Base-by-base conservation (phyloP, 1,140 invertebrate species). In the Scaptomyza hsui region DNA sequence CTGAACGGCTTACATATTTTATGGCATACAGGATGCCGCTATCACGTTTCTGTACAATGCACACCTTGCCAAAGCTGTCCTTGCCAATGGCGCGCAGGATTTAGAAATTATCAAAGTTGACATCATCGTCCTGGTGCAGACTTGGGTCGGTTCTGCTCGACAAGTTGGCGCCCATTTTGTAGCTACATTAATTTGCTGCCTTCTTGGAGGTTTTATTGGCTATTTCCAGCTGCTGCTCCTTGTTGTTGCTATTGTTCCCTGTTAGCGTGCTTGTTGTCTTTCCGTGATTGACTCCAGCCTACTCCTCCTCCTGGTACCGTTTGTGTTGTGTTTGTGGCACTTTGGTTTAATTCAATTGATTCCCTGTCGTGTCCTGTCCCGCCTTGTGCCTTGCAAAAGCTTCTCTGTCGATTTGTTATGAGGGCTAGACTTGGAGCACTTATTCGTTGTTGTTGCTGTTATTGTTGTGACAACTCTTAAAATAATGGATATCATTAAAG, bases 1-100 rank as follows among this genome's bases (percentile, higher is more conserved):
- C 95, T 3, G 93, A 92, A 90, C 98, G 98, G 91, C 96, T 96
- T 93, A 97, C 96, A 92, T 98, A 98, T 91, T 98, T 98, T 96
- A 98, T 97, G 1, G 97, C 97, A 92, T 96, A 98, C 93, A 97
- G 95, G 78, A 95, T 94, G 78, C 95, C 95, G 2, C 93, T 94
- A 86, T 96, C 95, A 68, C 95, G 94, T 91, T 97, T 97, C 91
- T 97, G 95, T 1, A 98, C 97, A 75, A 98, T 97, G 92, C 97
- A 98, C 35, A 98, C 97, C 94, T 97, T 97, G 72, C 96, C 96
- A 90, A 97, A 97, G 90, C 96, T 97, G 60, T 96, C 96, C 92
- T 96, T 96, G 13, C 96, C 96, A 78, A 97, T 97, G 5, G 96
- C 96, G 59, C 96, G 92, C 16, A 97, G 92, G 56, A 97, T 96